Evolutionary conservation across 2,797 vertebrate genomes (phyloP).

Genomic region (Arctocebus calabarensis): DNA sequence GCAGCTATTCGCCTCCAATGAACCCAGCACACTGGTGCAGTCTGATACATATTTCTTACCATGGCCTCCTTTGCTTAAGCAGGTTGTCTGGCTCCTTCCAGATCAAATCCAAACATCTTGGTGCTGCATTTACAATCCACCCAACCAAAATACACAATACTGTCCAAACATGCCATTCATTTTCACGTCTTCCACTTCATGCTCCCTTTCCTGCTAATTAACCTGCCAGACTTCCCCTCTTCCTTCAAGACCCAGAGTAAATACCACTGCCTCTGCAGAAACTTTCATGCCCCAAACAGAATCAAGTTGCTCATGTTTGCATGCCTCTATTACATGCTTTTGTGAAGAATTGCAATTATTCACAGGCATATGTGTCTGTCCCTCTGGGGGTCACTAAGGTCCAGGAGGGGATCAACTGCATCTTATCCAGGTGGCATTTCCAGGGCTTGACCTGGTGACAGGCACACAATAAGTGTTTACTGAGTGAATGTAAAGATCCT

Average conservation of each 20-base stretch:
- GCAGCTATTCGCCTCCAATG: accelerated
- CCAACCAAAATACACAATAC: neutral
- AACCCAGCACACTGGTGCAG: accelerated
- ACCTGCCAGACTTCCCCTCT: neutral
- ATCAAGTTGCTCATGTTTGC: neutral
- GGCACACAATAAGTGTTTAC: neutral
- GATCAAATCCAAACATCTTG: neutral
- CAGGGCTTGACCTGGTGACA: constrained; percentile 4
- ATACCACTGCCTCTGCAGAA: neutral
- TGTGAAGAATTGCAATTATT: neutral
- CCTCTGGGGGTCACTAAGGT: neutral
- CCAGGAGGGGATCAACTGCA: neutral
- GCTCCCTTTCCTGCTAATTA: neutral
- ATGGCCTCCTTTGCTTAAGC: neutral
- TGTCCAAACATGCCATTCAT: neutral
- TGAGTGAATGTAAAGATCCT: neutral
- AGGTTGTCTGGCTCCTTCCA: neutral
- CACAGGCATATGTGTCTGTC: neutral
- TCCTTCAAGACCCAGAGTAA: neutral
- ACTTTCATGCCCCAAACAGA: neutral
- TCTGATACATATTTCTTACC: too few relatives aligned
- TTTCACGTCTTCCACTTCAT: neutral
- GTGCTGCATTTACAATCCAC: neutral
- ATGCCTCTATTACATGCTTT: neutral
- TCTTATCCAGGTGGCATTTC: neutral